phyloP scores from a whole-genome alignment of 2,888 invertebrate species.

The Epiperipatus broadwayi region DNA sequence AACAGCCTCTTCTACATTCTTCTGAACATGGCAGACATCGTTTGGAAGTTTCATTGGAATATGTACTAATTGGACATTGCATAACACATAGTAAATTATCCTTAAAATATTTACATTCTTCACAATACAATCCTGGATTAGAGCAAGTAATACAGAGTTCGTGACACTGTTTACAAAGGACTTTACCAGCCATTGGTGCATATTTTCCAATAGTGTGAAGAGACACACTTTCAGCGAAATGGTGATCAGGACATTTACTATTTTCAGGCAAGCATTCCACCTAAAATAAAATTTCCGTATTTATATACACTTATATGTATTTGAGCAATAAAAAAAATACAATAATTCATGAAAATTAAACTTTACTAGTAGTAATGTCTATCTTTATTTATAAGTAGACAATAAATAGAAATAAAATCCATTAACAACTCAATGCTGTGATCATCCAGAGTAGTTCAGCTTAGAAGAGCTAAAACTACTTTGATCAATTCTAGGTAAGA shows the following conservation, averaged over 20 bases:
- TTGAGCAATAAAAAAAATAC: too few species aligned
- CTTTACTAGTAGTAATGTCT: too few species aligned
- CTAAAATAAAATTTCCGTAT: too few species aligned
- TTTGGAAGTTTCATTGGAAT: neutral
- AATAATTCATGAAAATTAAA: too few species aligned
- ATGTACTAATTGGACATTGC: neutral
- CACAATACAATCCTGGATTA: slow-evolving; percentile 66
- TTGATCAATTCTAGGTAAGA: too few species aligned
- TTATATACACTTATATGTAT: too few species aligned
- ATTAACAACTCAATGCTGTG: too few species aligned
- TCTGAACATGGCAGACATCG: slow-evolving; percentile 50
- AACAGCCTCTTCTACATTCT: slow-evolving; percentile 61
- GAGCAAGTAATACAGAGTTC: slow-evolving; percentile 70
- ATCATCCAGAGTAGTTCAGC: too few species aligned
- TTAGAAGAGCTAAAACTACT: too few species aligned
- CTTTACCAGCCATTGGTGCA: slow-evolving; percentile 5
- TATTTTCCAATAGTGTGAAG: neutral
- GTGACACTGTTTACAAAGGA: slow-evolving; percentile 73
- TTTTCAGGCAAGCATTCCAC: slow-evolving; percentile 54
- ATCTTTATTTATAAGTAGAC: too few species aligned
- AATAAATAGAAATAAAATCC: too few species aligned
- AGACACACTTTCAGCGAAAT: slow-evolving; percentile 35
- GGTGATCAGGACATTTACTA: slow-evolving; percentile 57
- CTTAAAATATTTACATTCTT: slow-evolving; percentile 64
- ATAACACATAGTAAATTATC: slow-evolving; percentile 41